Conservation (phyloP, 2,113 vertebrate genomes). For the Paramormyrops kingsleyae region DNA sequence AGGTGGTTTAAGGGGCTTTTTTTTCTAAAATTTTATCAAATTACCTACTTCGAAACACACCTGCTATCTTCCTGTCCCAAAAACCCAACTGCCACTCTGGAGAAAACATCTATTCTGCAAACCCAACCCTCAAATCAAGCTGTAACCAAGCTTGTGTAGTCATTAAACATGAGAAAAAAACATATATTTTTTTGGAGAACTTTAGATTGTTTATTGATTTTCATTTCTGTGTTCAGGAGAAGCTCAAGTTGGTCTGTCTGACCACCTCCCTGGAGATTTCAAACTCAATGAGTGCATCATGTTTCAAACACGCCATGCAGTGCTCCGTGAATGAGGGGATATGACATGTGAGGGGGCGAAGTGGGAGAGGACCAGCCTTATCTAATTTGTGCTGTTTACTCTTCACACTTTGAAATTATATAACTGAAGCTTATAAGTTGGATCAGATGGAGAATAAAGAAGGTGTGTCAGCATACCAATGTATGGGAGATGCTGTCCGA, state of each 20-base stretch:
- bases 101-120: conserved; percentile 58
- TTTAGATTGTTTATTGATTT: conserved; percentile 99
- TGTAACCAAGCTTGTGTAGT: conserved; percentile 95
- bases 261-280: conserved; percentile 66
- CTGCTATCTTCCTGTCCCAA: conserved; percentile 25
- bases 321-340: conserved; percentile 38
- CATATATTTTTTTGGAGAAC: conserved; percentile 87
- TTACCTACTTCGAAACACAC: background rate
- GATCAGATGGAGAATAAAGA: background rate
- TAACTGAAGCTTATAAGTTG: conserved; percentile 2
- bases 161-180: conserved; percentile 80
- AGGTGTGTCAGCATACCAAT: background rate
- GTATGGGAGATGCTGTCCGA: background rate
- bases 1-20: background rate
- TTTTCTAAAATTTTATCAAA: background rate
- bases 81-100: conserved; percentile 46
- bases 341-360: conserved; percentile 43
- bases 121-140: conserved; percentile 75
- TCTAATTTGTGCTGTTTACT: conserved; percentile 16
- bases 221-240: conserved; percentile 96
- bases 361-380: background rate
- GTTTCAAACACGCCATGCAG: conserved; percentile 52
- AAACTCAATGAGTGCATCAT: conserved; percentile 60
- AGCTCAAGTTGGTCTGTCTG: conserved; percentile 86
- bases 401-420: conserved; percentile 6